Evolutionary conservation across 2,797 vertebrate species (phyloP).

Genomic region (Diceros bicornis): DNA sequence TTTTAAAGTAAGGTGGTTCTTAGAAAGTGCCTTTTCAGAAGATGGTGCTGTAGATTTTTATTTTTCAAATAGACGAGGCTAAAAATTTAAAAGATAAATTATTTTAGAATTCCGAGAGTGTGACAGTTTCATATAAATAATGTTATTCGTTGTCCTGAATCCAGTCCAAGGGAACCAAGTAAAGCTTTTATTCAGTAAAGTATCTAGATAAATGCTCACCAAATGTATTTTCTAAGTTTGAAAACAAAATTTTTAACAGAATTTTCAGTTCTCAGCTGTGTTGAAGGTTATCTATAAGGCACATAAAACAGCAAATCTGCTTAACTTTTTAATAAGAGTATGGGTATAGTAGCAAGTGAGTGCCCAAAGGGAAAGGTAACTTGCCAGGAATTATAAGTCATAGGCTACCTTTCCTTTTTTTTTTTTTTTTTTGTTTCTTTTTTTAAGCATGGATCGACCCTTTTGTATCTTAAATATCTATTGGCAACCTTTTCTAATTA

Average conservation of each 20-base stretch:
- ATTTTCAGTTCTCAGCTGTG: slow-evolving; percentile 69
- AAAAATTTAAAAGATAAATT: slow-evolving; percentile 87
- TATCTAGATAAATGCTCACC: slow-evolving; percentile 85
- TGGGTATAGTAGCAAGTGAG: not conserved
- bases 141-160: slow-evolving; percentile 90
- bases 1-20: slow-evolving; percentile 90
- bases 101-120: slow-evolving; percentile 92
- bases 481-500: slow-evolving; percentile 43
- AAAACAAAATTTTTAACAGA: slow-evolving; percentile 48
- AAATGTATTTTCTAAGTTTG: slow-evolving; percentile 87
- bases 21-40: slow-evolving; percentile 99
- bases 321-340: slow-evolving; percentile 49
- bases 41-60: slow-evolving; percentile 96
- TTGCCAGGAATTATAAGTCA: slow-evolving; percentile 29
- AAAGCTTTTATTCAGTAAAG: slow-evolving; percentile 70
- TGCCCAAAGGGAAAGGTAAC: not conserved
- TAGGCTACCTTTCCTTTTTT: not conserved
- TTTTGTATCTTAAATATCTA: not conserved
- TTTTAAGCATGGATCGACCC: not conserved
- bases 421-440: not conserved
- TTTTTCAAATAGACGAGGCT: slow-evolving; percentile 91
- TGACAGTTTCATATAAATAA: slow-evolving; percentile 91
- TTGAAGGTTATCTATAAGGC: slow-evolving; percentile 2
- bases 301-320: slow-evolving; percentile 26
- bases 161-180: slow-evolving; percentile 90